phyloP scores from a whole-genome alignment of 2,113 vertebrate genomes.

The Natator depressus region DNA sequence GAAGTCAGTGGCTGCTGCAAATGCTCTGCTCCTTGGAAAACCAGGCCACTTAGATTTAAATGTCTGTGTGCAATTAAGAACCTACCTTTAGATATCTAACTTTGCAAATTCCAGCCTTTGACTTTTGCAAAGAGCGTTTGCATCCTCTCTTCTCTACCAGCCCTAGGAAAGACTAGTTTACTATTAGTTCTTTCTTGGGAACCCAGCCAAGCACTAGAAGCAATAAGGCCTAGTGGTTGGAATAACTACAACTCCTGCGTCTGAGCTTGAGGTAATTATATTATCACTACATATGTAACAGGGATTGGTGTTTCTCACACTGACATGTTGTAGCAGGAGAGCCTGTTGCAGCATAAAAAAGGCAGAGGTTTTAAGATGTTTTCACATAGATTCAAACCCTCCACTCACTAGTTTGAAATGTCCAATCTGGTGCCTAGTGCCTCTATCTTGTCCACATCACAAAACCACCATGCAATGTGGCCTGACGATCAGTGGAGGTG shows the following conservation, averaged over 20 bases:
- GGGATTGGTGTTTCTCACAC: not conserved
- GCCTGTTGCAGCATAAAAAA: not conserved
- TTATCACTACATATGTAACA: not conserved
- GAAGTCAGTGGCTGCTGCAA: not conserved
- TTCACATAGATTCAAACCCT: not conserved
- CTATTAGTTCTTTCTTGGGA: not conserved
- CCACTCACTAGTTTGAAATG: not conserved
- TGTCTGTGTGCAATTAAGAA: not conserved
- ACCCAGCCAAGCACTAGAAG: not conserved
- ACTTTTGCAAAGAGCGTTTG: not conserved
- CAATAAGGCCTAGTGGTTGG: not conserved
- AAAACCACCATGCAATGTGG: not conserved
- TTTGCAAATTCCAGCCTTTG: not conserved
- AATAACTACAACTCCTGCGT: constrained; percentile 1
- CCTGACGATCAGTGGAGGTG: not conserved
- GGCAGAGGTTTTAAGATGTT: constrained; percentile 18
- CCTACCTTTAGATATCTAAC: fast-evolving
- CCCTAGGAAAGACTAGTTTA: not conserved
- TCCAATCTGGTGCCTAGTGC: not conserved
- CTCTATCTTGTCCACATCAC: not conserved
- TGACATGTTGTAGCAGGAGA: not conserved
- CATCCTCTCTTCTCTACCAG: not conserved
- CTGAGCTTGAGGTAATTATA: not conserved
- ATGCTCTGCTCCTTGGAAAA: not conserved
- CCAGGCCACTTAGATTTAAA: not conserved